Evolutionary conservation across 30 jellyfish, hydroid and myxozoan genomes (phyloP), one percentile per base, ranked within the genome.

Genomic region (Hydractinia symbiolongicarpus): DNA sequence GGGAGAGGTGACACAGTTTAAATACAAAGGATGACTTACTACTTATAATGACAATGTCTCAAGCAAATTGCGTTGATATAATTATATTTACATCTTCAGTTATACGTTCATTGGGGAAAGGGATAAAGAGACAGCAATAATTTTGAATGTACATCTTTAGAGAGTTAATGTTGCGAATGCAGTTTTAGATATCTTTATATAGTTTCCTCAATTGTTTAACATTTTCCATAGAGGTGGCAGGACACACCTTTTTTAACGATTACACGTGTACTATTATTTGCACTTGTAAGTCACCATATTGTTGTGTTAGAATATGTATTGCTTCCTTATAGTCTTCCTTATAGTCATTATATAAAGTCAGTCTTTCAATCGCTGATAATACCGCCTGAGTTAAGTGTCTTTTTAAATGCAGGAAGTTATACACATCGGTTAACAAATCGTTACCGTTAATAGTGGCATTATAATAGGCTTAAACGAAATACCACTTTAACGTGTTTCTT

Each of bases 141-240:
- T 0, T 68, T 10, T 1, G 16, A 51, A 55, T 76, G 5, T 50
- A 83, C 78, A 76, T 16, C 15, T 55, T 52, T 16, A 30, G 44
- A 30, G 44, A 30, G 44, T 30, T 30, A 2, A 30, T 1, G 2
- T 30, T 30, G 1, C 44, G 5, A 52, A 50, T 5, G 50, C 84
- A 76, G 1, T 16, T 76, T 10, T 76, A 4, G 9, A 55, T 55
- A 5, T 76, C 83, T 0, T 19, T 76, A 58, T 2, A 6, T 0
- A 0, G 78, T 58, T 13, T 76, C 82, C 84, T 76, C 78, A 76
- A 76, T 50, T 55, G 77, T 58, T 76, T 82, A 0, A 55, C 7
- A 19, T 76, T n/a, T 19, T 4, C 77, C 81, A 76, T 76, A 7
- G 79, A 50, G 50, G 50, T 55, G 52, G 5, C 84, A 0, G 49